Percentiles rank a stretch among this genome's conserved stretches.
Conservation (phyloP, 2,888 invertebrate species). For the Hypsopygia costalis region DNA sequence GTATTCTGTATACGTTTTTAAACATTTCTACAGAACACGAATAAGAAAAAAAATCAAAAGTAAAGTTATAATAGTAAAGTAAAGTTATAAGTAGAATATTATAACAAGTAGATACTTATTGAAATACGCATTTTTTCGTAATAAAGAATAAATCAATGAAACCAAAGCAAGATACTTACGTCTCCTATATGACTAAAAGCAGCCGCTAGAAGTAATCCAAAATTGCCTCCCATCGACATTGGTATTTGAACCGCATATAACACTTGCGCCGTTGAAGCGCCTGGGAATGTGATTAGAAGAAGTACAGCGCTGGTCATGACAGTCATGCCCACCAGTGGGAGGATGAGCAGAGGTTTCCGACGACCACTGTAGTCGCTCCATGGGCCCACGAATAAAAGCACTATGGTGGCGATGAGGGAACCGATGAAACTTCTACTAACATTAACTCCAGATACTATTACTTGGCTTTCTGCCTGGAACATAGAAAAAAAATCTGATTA, state of each 20-base stretch:
- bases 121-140: too few species aligned
- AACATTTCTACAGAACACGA: too few species aligned
- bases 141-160: too few species aligned
- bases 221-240: conserved; percentile 85
- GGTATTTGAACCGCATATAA: conserved; percentile 78
- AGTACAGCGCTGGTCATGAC: conserved; percentile 68
- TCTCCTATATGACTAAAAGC: conserved; percentile 90
- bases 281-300: conserved; percentile 62
- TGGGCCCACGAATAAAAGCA: conserved; percentile 80
- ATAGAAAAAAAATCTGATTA: not conserved
- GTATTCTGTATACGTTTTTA: too few species aligned
- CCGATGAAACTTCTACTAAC: conserved; percentile 79
- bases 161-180: too few species aligned
- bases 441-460: conserved; percentile 83
- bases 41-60: too few species aligned
- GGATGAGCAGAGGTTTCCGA: conserved; percentile 78
- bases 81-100: too few species aligned
- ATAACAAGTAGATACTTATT: too few species aligned
- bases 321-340: conserved; percentile 78
- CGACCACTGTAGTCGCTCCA: conserved; percentile 83
- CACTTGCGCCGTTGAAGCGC: conserved; percentile 61
- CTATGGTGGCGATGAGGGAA: conserved; percentile 79
- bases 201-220: conserved; percentile 86
- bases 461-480: conserved; percentile 73
- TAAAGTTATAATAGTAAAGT: too few species aligned